These are phyloP conservation scores for Stylophora pistillata DNA, from an alignment of 64 coral and sea anemone species.

Conservation along the genomic window DNA sequence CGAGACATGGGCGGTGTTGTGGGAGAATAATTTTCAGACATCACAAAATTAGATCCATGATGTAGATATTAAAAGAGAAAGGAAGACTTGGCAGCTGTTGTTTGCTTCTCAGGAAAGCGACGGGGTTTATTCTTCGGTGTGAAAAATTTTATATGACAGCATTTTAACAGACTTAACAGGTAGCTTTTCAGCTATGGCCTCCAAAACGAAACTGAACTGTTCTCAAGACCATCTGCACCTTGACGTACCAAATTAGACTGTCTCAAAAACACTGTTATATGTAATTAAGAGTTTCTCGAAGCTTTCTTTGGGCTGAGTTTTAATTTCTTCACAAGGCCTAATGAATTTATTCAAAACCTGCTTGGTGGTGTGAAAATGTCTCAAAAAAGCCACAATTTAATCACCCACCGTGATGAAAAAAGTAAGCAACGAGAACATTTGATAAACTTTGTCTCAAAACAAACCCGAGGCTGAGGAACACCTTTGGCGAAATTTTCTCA, in stretches of 20 bases:
- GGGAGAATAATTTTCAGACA: conserved; percentile 51
- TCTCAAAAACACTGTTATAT: too few relatives aligned
- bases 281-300: too few relatives aligned
- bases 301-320: too few relatives aligned
- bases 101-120: background rate
- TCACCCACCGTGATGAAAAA: background rate
- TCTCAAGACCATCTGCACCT: too few relatives aligned
- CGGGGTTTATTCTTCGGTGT: background rate
- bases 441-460: background rate
- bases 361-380: background rate
- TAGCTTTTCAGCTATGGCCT: background rate
- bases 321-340: background rate
- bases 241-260: too few relatives aligned
- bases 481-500: too few relatives aligned
- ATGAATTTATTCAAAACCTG: background rate
- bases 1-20: conserved; percentile 13
- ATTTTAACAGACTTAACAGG: background rate
- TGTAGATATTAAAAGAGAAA: conserved; percentile 35
- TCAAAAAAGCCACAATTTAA: background rate
- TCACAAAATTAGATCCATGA: conserved; percentile 49
- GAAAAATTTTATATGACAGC: background rate
- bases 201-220: too few relatives aligned
- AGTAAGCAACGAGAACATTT: background rate
- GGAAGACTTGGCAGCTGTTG: conserved; percentile 13
- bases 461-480: too few relatives aligned